Base-by-base conservation (phyloP, 2,888 invertebrate genomes). In the Drosophila tanythrix region DNA sequence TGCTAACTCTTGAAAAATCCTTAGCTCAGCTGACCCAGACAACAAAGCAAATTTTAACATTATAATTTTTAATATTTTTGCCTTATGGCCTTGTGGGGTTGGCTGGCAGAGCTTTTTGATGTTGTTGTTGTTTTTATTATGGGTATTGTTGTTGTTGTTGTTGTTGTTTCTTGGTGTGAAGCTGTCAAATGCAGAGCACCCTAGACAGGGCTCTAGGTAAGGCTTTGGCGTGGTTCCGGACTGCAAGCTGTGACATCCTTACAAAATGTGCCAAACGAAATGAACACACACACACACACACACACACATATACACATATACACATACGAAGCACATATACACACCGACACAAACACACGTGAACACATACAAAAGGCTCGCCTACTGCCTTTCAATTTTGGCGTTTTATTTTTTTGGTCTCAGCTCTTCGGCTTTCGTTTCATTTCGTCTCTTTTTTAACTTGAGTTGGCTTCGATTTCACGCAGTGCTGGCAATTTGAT, bases 21-120 rank as follows among this genome's bases (percentile, higher is more conserved):
- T 64, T 31, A 68, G 76, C 76, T 76, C 76, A 79, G 74, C 65
- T 70, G 68, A 57, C 66, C 62, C 67, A 66, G 57, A 79, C 81
- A 81, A 83, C 80, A 83, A 79, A 85, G 82, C 82, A 84, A 83
- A 82, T 85, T 87, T 83, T 87, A 86, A 87, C 85, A 86, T 86
- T 87, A 86, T 86, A 86, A 86, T 87, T 86, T 86, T 86, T 86
- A 87, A 86, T 87, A 86, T 86, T 86, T 86, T 85, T 85, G 82
- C 82, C 82, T 79, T 70, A 67, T 59, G 83, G 84, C 76, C 67
- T 71, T 64, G 71, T 64, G 76, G 73, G 61, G 8, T 1, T n/a
- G 29, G 62, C 46, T 51, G 53, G 31, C 52, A 60, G 55, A 55
- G 62, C 66, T 51, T 55, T 68, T 75, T 53, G 7, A 48, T 46